Percentiles rank a stretch among this genome's conserved stretches.
Evolutionary conservation across 2,888 invertebrate species (phyloP).

Genomic region (Diaprepes abbreviatus): DNA sequence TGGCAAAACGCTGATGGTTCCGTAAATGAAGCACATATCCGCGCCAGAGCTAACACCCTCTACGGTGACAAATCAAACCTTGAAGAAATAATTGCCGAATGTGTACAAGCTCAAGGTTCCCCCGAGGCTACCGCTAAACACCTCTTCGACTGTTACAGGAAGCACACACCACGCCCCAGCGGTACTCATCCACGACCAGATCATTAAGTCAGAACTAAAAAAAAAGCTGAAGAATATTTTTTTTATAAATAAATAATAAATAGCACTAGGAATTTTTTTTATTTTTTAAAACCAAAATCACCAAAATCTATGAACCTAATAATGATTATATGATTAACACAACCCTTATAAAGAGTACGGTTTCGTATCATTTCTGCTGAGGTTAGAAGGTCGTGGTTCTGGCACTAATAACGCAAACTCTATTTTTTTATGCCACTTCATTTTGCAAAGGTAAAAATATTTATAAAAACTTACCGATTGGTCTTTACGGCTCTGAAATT

Average conservation of each 20-base stretch:
- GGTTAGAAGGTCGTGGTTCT: no score
- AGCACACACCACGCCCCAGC: constrained; percentile 16
- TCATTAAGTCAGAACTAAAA: not conserved
- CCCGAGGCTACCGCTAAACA: constrained; percentile 23
- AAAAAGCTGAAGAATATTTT: no score
- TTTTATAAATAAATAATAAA: not conserved
- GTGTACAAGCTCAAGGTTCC: constrained; percentile 12
- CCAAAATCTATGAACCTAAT: no score
- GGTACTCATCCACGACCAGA: not conserved
- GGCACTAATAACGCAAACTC: no score
- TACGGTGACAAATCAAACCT: not conserved
- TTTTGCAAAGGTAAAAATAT: no score
- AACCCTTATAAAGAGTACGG: no score
- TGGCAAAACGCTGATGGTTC: constrained; percentile 40
- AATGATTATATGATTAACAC: no score
- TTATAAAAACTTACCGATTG: no score
- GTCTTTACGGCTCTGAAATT: no score
- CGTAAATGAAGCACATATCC: constrained; percentile 15
- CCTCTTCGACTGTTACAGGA: constrained; percentile 20
- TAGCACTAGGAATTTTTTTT: not conserved
- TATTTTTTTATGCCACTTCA: no score
- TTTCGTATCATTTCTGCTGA: no score
- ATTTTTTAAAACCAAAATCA: no score
- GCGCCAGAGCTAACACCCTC: constrained; percentile 9
- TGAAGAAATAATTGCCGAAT: constrained; percentile 17